A percentile compares a stretch with the other conserved stretches of the same genome.
Conservation (phyloP, 2,888 invertebrate genomes). For the Hydraecia micacea region DNA sequence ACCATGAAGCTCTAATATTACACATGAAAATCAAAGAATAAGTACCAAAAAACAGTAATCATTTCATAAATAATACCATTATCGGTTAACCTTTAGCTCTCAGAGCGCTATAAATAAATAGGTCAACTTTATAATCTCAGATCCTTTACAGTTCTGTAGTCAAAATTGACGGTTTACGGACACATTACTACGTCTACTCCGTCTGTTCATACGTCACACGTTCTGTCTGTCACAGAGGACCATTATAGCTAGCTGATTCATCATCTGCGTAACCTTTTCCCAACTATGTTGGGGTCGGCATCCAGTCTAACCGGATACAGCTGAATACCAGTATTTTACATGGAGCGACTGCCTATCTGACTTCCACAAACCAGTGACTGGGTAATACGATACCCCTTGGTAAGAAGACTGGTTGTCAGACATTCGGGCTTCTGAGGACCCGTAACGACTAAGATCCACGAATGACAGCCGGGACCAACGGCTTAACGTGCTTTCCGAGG, state of each 20-base stretch:
- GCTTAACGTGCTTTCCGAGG: too few species aligned
- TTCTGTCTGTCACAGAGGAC: neutral
- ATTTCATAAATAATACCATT: constrained; percentile 20
- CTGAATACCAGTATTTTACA: too few species aligned
- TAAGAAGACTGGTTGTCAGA: too few species aligned
- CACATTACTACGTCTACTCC: neutral
- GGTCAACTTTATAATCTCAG: constrained; percentile 5
- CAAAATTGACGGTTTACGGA: neutral
- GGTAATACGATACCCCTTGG: too few species aligned
- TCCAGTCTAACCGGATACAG: too few species aligned
- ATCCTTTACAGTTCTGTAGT: neutral
- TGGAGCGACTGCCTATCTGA: too few species aligned
- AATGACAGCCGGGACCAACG: too few species aligned
- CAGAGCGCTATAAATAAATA: neutral
- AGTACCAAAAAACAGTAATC: neutral
- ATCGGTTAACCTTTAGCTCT: constrained; percentile 25
- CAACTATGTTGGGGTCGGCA: too few species aligned
- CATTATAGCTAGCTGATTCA: neutral
- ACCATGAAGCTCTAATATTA: neutral
- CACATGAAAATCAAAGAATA: constrained; percentile 2
- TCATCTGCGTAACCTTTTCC: too few species aligned
- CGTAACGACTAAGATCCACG: too few species aligned
- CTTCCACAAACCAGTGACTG: too few species aligned
- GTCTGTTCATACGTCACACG: neutral
- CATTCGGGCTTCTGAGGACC: too few species aligned